Percentiles rank a stretch among this genome's conserved stretches.
Conservation (phyloP, 2,113 vertebrate species). For the Mormyrus lacerda region DNA sequence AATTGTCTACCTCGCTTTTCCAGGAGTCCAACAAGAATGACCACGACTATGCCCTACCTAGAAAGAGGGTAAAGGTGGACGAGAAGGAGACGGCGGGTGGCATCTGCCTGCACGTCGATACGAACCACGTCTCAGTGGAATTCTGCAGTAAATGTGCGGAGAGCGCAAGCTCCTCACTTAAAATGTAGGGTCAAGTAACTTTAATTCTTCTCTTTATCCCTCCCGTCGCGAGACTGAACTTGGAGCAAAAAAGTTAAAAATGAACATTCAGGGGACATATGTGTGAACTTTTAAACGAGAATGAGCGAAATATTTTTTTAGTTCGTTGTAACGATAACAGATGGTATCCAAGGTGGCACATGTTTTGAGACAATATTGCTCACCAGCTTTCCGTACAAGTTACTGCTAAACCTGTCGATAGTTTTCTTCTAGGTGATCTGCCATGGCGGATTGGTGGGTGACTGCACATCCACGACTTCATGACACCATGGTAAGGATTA, state of each 20-base stretch:
- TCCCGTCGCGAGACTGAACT: slow-evolving; percentile 55
- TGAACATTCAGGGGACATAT: slow-evolving; percentile 41
- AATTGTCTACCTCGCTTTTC: slow-evolving; percentile 91
- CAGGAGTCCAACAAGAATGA: slow-evolving; percentile 67
- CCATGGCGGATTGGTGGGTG: slow-evolving; percentile 88
- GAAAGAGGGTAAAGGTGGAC: slow-evolving; percentile 66
- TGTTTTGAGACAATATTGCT: slow-evolving; percentile 18
- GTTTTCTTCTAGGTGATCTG: slow-evolving; percentile 97
- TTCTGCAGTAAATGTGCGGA: slow-evolving; percentile 91
- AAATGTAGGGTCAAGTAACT: slow-evolving; percentile 98
- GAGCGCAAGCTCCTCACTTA: slow-evolving; percentile 75
- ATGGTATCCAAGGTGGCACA: background rate
- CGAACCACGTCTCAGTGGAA: slow-evolving; percentile 93
- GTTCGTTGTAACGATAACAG: slow-evolving; percentile 1
- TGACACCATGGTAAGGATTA: slow-evolving; percentile 97
- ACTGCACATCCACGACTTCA: slow-evolving; percentile 83
- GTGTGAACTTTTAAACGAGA: slow-evolving; percentile 5
- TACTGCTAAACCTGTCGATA: slow-evolving; percentile 99
- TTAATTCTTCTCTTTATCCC: slow-evolving; percentile 59
- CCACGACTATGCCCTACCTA: slow-evolving; percentile 72
- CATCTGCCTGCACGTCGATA: slow-evolving; percentile 92
- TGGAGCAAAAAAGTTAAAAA: slow-evolving; percentile 39
- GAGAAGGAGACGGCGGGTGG: slow-evolving; percentile 70
- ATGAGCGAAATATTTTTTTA: background rate
- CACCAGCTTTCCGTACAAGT: slow-evolving; percentile 63